Evolutionary conservation across 2,797 vertebrate genomes (phyloP).

Genomic region (Chiroxiphia lanceolata): DNA sequence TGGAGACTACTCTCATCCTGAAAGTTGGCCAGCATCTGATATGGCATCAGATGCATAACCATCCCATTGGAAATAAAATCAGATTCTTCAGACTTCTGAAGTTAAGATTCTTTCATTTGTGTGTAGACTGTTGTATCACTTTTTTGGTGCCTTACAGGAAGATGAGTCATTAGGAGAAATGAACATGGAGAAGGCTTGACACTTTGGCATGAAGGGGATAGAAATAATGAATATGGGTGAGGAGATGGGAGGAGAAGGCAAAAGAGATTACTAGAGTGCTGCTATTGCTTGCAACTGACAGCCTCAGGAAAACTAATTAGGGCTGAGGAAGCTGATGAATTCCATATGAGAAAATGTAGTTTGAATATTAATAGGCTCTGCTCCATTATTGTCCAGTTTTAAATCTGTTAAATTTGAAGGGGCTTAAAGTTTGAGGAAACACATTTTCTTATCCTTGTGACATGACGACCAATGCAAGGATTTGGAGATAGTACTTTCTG

Average conservation of each 20-base stretch:
- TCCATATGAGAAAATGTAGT: conserved; percentile 1
- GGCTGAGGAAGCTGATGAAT: conserved; percentile 11
- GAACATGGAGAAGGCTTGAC: neutral
- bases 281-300: neutral
- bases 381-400: conserved; percentile 4
- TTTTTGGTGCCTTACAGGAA: neutral
- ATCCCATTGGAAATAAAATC: neutral
- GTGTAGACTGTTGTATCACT: neutral
- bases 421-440: conserved; percentile 6
- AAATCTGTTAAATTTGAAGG: conserved; percentile 10
- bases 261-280: neutral
- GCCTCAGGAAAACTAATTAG: conserved; percentile 35
- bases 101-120: neutral
- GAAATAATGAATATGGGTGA: conserved; percentile 5
- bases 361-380: conserved; percentile 41
- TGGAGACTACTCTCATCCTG: neutral
- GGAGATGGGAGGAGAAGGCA: conserved; percentile 6
- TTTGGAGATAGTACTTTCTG: neutral
- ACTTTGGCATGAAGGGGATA: neutral
- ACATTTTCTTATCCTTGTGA: neutral
- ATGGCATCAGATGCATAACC: neutral
- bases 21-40: neutral
- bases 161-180: conserved; percentile 1
- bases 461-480: neutral
- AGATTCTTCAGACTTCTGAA: neutral